Evolutionary conservation across 2,113 vertebrate genomes (phyloP).

Genomic region (Pelecanus crispus): DNA sequence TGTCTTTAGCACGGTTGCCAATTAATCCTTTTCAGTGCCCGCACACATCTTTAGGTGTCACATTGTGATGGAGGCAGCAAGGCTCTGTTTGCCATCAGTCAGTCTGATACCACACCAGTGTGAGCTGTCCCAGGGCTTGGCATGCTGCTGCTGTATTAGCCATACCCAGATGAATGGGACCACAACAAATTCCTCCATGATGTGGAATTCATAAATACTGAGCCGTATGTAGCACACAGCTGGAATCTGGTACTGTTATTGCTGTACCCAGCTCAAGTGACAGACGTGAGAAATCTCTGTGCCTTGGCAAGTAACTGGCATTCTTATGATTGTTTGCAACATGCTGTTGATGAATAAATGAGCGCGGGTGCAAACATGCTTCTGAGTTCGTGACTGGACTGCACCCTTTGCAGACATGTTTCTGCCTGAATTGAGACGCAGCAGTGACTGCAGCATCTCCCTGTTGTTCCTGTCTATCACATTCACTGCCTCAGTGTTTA

Average conservation of each 20-base stretch:
- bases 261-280: neutral
- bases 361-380: constrained; percentile 18
- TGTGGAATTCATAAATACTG: neutral
- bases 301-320: constrained; percentile 15
- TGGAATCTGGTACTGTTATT: neutral
- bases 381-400: constrained; percentile 24
- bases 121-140: neutral
- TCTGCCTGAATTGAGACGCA: constrained; percentile 9
- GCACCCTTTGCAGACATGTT: constrained; percentile 18
- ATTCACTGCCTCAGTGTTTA: neutral
- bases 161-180: neutral
- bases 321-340: constrained; percentile 26
- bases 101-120: neutral
- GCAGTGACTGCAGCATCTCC: neutral
- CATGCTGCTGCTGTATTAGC: neutral
- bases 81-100: neutral
- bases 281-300: neutral
- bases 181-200: neutral
- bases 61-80: accelerated
- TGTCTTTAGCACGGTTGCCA: neutral
- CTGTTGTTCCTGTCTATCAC: constrained; percentile 1
- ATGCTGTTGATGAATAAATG: neutral
- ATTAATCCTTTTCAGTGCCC: neutral
- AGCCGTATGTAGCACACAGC: neutral
- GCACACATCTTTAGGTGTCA: neutral